Evolutionary conservation across 2,113 vertebrate species (phyloP), one percentile per base, ranked within the genome.

Genomic region (Podiceps cristatus): DNA sequence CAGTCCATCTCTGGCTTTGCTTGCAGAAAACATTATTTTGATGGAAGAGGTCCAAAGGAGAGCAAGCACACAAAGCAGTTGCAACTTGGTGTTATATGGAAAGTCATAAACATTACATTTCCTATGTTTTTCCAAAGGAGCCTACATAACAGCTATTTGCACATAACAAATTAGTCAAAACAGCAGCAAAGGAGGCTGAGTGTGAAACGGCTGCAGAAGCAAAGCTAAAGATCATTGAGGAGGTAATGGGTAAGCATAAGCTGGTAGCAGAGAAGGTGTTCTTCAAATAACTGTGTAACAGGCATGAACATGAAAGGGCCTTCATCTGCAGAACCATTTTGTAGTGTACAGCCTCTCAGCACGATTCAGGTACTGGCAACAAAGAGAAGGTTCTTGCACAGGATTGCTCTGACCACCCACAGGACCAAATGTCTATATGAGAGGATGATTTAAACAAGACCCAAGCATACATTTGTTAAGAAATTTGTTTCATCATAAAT

Each of bases 211-310:
- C 60, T 67, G 52, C 74, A 74, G 55, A 47, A 49, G 27, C 1
- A 35, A 60, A 69, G 45, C 3, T 2, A 3, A 77, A 35, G 2
- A 1, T 7, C 27, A 3, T 0, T 18, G 33, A 33, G 9, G 3
- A 66, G 42, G 18, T 50, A 67, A 35, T 2, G 9, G 27, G 6
- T 18, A 63, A 63, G 37, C 42, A 24, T 4, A 24, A 9, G 5
- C 35, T 13, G 44, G 17, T 63, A 71, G 74, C 53, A 33, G 66
- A n/a, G 18, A 18, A 11, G 11, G 0, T 72, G 47, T 7, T 44
- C 63, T 44, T 29, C 37, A 13, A 24, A 2, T 5, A n/a, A 14
- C 27, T 18, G 18, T 5, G 13, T 9, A 33, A 73, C 7, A 60
- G 73, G 9, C 45, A 44, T 2, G 12, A 66, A 27, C 10, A 23